These are phyloP conservation scores for Amblyteles armatorius DNA, from an alignment of 2,888 invertebrate genomes.

Conservation along the genomic window DNA sequence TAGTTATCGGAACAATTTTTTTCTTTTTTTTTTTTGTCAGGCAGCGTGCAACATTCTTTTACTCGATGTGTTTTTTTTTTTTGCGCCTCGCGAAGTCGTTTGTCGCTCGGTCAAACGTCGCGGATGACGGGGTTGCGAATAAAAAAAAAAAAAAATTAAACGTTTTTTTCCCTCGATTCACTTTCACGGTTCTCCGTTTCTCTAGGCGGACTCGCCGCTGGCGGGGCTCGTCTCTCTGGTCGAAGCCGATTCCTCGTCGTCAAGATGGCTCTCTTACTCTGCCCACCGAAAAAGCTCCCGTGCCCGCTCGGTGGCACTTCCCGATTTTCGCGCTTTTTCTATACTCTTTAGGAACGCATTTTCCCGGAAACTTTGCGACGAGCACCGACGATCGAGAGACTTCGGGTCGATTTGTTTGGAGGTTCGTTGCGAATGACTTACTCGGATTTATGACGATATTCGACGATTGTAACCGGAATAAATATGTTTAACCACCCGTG, in stretches of 20 bases:
- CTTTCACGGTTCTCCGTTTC: slow-evolving; percentile 25
- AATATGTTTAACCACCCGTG: slow-evolving; percentile 60
- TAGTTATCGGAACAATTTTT: slow-evolving; percentile 2
- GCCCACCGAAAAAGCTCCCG: slow-evolving; percentile 50
- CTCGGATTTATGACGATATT: not conserved
- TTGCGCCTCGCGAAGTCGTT: not conserved
- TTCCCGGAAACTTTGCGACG: not conserved
- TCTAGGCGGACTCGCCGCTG: slow-evolving; percentile 62
- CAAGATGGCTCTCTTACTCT: slow-evolving; percentile 78
- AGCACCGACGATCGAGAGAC: not conserved
- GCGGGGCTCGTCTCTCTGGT: slow-evolving; percentile 39
- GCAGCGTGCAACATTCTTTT: not conserved
- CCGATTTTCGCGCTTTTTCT: slow-evolving; percentile 49
- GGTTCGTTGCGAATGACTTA: not conserved
- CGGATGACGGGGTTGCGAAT: not conserved
- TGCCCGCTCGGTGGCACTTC: slow-evolving; percentile 46
- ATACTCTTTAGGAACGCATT: slow-evolving; percentile 33
- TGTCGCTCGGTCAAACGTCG: not conserved
- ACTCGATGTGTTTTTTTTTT: not conserved
- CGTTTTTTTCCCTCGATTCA: not conserved
- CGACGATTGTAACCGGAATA: not conserved
- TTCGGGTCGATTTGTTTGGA: too few species aligned
- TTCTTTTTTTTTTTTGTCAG: not conserved
- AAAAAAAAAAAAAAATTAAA: slow-evolving; percentile 4
- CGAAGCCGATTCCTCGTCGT: slow-evolving; percentile 75